Percentiles rank a stretch among this genome's conserved stretches.
phyloP scores from a whole-genome alignment of 2,113 vertebrate species.

The Psammodynastes pulverulentus region DNA sequence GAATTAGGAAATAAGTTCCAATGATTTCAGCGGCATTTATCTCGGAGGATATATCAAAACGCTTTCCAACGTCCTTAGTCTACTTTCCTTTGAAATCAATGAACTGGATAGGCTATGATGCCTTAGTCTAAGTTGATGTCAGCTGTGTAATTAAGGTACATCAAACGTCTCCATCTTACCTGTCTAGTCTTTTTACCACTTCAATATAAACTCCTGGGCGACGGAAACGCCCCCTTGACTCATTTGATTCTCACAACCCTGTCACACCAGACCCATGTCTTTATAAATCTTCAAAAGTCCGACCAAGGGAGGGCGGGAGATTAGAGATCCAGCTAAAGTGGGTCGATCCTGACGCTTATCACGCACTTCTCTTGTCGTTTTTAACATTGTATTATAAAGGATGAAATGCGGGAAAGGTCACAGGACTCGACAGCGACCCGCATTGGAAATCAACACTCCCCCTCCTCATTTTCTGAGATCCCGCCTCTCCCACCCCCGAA shows the following conservation, averaged over 20 bases:
- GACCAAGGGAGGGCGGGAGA: background rate
- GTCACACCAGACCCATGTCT: background rate
- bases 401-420: background rate
- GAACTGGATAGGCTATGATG: rapidly evolving
- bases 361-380: background rate
- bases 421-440: too few relatives aligned
- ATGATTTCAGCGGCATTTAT: background rate
- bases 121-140: background rate
- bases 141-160: background rate
- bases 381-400: background rate
- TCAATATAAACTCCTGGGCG: background rate
- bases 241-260: background rate
- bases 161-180: background rate
- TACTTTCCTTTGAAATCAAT: background rate
- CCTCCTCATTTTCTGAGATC: background rate
- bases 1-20: background rate
- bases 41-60: background rate
- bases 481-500: rapidly evolving
- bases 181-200: background rate
- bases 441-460: background rate
- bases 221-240: background rate
- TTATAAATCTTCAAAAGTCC: background rate
- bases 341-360: background rate
- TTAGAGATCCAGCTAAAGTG: too few relatives aligned
- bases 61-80: background rate